Base-by-base conservation (phyloP, 2,888 invertebrate species). In the Epinotia bilunana region DNA sequence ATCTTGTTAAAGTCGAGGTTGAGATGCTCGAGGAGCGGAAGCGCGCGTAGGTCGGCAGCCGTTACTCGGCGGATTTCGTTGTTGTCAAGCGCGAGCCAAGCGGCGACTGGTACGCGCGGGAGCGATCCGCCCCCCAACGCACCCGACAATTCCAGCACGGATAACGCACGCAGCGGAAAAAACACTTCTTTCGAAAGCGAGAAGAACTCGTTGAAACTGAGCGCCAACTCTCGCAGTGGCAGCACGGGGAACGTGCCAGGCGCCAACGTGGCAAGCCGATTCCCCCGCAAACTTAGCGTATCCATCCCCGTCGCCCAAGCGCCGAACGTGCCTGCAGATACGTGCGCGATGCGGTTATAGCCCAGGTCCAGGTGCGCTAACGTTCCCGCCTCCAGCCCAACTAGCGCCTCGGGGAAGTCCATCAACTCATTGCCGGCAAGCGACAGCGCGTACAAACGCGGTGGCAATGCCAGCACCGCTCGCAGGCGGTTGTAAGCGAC, bases 1-100 rank as follows among this genome's bases (percentile, higher is more conserved):
- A 98, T 92, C 82, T 96, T 95, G 88, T 98, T 98, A 71, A 97
- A 97, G 83, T 98, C 97, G 81, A 98, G 91, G 87, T 98, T 97
- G 33, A 98, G 93, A 88, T 97, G 97, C 82, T 96, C 96, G 67
- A 97, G 86, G 75, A 96, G 95, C 1, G 94, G 93, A 83, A 96
- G 95, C 53, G 95, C 94, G 73, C 95, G 95, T 62, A 97, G 94
- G 1, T 96, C 95, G n/a, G 95, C 95, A 3, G 95, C 95, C 1
- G 96, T 95, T 43, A 90, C 80, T 71, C 81, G 79, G 69, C 86
- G 96, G 78, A 98, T 95, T 82, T 97, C 96, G 83, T 98, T 98
- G 88, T 97, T 97, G 86, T 98, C 98, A 80, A 98, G 87, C 0
- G 97, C 96, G 65, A 98, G 93, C 97, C 97, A 98, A 77, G 96